Conservation (phyloP, 2,797 vertebrate species). For the Furcifer pardalis region DNA sequence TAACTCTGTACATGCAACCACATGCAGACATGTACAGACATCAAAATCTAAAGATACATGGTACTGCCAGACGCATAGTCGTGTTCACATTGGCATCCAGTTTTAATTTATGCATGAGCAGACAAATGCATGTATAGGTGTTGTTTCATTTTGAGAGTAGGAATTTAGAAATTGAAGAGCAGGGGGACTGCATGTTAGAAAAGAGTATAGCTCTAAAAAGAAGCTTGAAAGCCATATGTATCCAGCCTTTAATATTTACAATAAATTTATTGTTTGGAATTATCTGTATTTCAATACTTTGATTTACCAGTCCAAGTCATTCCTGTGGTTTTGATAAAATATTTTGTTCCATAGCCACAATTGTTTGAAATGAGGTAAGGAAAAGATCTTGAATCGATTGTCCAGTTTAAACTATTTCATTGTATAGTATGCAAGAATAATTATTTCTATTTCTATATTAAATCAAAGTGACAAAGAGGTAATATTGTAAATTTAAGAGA, state of each 20-base stretch:
- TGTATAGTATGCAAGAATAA: background rate
- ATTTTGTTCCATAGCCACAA: background rate
- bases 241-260: background rate
- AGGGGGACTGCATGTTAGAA: background rate
- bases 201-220: background rate
- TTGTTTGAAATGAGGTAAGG: slow-evolving; percentile 12
- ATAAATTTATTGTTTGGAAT: background rate
- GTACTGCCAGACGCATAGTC: no score
- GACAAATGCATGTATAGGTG: no score
- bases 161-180: background rate
- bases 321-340: slow-evolving; percentile 8
- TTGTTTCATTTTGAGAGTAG: background rate
- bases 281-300: background rate
- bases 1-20: no score
- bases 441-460: slow-evolving; percentile 5
- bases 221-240: background rate
- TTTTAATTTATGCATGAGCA: no score
- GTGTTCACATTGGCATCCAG: no score
- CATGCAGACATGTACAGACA: no score
- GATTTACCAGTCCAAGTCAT: background rate
- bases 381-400: background rate
- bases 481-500: background rate
- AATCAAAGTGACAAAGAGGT: slow-evolving; percentile 12
- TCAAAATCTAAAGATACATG: no score
- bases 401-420: background rate